A percentile compares a stretch with the other conserved stretches of the same genome.
Conservation (phyloP, 2,797 vertebrate species). For the Gambelia wislizenii region DNA sequence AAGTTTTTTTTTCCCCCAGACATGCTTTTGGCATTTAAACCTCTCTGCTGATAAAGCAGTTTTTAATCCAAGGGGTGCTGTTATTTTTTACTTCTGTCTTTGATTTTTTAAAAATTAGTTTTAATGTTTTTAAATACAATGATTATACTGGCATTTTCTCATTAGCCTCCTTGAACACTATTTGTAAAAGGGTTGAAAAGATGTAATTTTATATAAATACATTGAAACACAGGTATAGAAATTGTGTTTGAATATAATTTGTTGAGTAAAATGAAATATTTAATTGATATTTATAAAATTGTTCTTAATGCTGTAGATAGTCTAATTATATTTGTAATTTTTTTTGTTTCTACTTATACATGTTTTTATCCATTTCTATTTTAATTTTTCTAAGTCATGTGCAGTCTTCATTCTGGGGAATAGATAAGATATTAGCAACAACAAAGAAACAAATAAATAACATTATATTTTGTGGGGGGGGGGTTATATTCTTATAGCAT, state of each 20-base stretch:
- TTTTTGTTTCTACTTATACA: too few relatives aligned
- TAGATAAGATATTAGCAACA: too few relatives aligned
- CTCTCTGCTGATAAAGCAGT: not conserved
- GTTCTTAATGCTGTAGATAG: too few relatives aligned
- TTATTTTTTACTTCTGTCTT: not conserved
- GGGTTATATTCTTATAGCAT: not conserved
- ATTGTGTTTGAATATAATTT: not conserved
- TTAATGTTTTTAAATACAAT: not conserved
- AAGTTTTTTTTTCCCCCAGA: not conserved
- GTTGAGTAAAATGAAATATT: not conserved
- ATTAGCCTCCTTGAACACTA: not conserved
- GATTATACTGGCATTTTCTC: not conserved
- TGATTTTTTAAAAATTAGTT: not conserved
- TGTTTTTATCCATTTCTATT: too few relatives aligned
- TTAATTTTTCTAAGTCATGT: too few relatives aligned
- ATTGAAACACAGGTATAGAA: not conserved
- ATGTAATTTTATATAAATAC: not conserved
- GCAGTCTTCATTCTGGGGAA: too few relatives aligned
- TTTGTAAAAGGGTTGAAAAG: not conserved
- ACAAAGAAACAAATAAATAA: too few relatives aligned
- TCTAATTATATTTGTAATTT: too few relatives aligned
- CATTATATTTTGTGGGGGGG: too few relatives aligned
- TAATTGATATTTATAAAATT: too few relatives aligned
- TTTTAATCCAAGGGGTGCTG: not conserved
- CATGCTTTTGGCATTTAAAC: not conserved